These are phyloP conservation scores for Urocitellus parryii DNA, from an alignment of 2,113 vertebrate genomes.

Conservation along the genomic window DNA sequence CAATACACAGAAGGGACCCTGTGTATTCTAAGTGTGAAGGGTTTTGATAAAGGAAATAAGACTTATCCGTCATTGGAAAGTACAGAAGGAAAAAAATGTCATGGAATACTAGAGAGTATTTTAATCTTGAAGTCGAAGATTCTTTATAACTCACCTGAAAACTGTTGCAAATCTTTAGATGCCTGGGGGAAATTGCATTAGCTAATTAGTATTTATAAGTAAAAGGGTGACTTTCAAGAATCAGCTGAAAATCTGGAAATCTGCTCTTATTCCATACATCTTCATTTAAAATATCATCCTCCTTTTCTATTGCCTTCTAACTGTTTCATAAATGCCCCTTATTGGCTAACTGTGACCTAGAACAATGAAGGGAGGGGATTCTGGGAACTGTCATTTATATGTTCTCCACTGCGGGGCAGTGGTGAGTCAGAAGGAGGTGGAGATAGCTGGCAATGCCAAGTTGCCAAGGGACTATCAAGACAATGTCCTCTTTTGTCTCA, in stretches of 20 bases:
- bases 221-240: background rate
- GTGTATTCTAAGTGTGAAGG: background rate
- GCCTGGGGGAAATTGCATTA: background rate
- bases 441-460: background rate
- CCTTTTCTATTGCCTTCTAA: background rate
- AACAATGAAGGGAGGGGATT: background rate
- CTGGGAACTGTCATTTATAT: background rate
- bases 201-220: background rate
- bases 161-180: background rate
- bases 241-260: background rate
- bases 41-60: conserved; percentile 44
- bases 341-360: background rate
- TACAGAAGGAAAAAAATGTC: background rate
- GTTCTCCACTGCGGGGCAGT: background rate
- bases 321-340: background rate
- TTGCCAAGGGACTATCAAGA: background rate
- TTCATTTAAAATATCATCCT: background rate
- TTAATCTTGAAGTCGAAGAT: background rate
- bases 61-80: background rate
- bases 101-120: background rate
- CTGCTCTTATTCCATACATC: background rate
- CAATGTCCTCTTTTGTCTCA: background rate
- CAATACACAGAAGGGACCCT: conserved; percentile 1
- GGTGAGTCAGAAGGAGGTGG: background rate
- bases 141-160: background rate